Base-by-base conservation (phyloP, 2,888 invertebrate genomes). In the Toxonevra muliebris region DNA sequence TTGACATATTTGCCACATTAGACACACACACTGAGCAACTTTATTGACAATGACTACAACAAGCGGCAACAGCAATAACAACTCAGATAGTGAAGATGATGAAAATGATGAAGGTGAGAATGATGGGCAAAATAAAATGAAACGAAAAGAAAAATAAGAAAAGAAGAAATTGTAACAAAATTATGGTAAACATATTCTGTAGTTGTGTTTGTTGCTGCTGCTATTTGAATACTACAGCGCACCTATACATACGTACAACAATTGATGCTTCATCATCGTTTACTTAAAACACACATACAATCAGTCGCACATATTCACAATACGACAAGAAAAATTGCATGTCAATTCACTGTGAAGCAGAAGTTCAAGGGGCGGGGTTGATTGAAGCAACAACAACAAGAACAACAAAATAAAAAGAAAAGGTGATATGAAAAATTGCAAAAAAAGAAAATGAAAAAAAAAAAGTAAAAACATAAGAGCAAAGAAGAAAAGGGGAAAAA, bases 351-450 rank as follows among this genome's bases (percentile, higher is more conserved):
- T 30, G 3, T 30, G 30, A 30, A 48, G 48, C 8, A 48, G 48
- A n/a, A 48, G 42, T 9, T 48, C 73, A 74, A 75, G 74, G 69
- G 71, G 73, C 69, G 64, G 75, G 75, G 75, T 75, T 72, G 69
- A 65, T 59, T 65, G 52, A 58, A 59, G 43, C 41, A n/a, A 7
- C 7, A 30, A 30, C 30, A 30, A 30, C 3, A 30, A 30, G 3
- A 7, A 30, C 30, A 54, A 63, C 30, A 63, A 48, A 48, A 48
- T 48, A n/a, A 48, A 48, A 3, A 48, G 12, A n/a, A n/a, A n/a
- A 15, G 15, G 15, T n/a, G 12, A 48, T 48, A 8, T 48, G 48
- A 8, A 48, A 48, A 3, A 48, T 48, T 48, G 8, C 15, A n/a
- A 48, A n/a, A 8, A 48, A 48, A 48, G 8, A 15, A 2, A 73